phyloP scores from a whole-genome alignment of 2,113 vertebrate genomes.

The Apeltes quadracus region DNA sequence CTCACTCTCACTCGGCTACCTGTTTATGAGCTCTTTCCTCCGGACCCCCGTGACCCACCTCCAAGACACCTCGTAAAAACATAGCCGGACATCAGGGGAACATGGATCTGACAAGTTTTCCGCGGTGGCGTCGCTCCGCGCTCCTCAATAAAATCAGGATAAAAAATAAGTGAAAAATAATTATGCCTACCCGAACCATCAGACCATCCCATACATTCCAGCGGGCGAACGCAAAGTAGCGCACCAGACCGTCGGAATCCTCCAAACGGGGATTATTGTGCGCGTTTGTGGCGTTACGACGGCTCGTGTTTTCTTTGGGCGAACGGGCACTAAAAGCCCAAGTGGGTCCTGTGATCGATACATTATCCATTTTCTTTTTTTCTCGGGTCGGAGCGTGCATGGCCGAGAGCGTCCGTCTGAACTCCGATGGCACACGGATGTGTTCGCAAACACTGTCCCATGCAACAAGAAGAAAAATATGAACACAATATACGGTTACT shows the following conservation, averaged over 20 bases:
- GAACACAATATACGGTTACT: conserved; percentile 31
- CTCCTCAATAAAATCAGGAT: conserved; percentile 93
- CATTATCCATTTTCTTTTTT: conserved; percentile 60
- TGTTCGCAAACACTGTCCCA: conserved; percentile 67
- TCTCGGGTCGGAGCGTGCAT: conserved; percentile 46
- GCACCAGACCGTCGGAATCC: conserved; percentile 65
- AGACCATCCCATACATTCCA: conserved; percentile 81
- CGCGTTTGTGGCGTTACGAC: conserved; percentile 56
- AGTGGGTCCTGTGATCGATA: conserved; percentile 72
- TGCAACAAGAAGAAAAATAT: conserved; percentile 28
- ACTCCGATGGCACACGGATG: conserved; percentile 73
- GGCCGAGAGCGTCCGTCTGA: conserved; percentile 64
- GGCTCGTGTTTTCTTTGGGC: conserved; percentile 56
- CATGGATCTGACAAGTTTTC: conserved; percentile 77
- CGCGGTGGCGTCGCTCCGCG: conserved; percentile 74
- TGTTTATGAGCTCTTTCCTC: conserved; percentile 88
- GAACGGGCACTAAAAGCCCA: conserved; percentile 41
- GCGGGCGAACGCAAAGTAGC: conserved; percentile 74
- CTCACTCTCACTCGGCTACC: conserved; percentile 78
- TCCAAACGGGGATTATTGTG: conserved; percentile 57
- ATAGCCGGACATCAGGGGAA: conserved; percentile 83
- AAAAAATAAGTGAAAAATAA: conserved; percentile 96
- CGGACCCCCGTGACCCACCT: conserved; percentile 87
- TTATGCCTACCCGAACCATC: conserved; percentile 83
- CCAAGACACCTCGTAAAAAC: conserved; percentile 93